Base-by-base conservation (phyloP, 2,888 invertebrate species). In the Mamestra brassicae region DNA sequence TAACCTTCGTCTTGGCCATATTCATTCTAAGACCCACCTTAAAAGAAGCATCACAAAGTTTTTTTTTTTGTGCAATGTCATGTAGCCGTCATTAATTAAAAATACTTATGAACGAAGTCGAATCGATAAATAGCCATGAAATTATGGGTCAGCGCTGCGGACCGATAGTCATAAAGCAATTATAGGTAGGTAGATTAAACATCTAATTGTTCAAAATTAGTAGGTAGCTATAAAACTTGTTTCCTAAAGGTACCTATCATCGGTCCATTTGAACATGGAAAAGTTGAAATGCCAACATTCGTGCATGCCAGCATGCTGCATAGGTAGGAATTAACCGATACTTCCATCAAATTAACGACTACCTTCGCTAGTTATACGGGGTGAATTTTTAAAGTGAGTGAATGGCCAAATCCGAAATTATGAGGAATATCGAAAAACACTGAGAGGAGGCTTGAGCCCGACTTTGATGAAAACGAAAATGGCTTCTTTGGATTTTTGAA, bases 271-370 rank as follows among this genome's bases (percentile, higher is more conserved):
- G 3, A 74, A 67, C 55, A 77, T 50, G 34, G 15, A 57, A 42
- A 17, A 52, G 45, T 45, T 71, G 11, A 4, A 52, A 47, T 81
- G 42, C 54, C 64, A 54, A 81, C 64, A 52, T 69, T 69, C 45
- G 34, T 74, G 38, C 17, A 34, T 74, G 38, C 17, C 13, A 26
- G 26, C 26, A 26, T 45, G 11, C 1, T 54, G 13, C 36, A 60
- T 13, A 50, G 52, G 17, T 17, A 52, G 45, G 45, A 45, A 17
- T 60, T 7, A 71, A 84, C 68, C 75, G 55, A 82, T 47, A 60
- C 38, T n/a, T 52, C 60, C 62, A 83, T 83, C 83, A 69, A 62
- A 57, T 57, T 71, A 55, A 80, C 67, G 57, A 70, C 47, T 11
- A 47, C 47, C 54, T 63, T 45, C 36, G 10, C 7, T 17, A 42